phyloP scores from a whole-genome alignment of 1,140 invertebrate genomes.

The Zaprionus ornatus region DNA sequence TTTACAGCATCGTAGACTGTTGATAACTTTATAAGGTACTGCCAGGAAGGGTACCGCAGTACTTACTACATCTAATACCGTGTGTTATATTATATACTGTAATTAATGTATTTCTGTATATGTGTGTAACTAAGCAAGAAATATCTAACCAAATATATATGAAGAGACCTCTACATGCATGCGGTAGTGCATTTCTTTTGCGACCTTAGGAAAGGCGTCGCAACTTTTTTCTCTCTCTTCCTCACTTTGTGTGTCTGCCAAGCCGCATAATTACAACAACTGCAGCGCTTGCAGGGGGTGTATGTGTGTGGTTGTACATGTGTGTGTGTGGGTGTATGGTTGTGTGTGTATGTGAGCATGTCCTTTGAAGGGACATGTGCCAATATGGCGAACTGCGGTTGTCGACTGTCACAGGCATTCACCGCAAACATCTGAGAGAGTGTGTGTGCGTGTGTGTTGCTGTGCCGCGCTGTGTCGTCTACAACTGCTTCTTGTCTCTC shows the following conservation, averaged over 20 bases:
- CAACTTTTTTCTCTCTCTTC: conserved; percentile 22
- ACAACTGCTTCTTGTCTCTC: conserved; percentile 21
- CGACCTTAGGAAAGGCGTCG: not conserved
- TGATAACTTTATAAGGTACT: not conserved
- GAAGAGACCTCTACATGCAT: too few species aligned
- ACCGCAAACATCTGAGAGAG: conserved; percentile 5
- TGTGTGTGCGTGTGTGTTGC: conserved; percentile 22
- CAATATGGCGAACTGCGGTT: conserved; percentile 76
- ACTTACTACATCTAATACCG: not conserved
- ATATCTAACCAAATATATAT: too few species aligned
- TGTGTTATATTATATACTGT: not conserved
- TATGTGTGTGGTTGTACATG: not conserved
- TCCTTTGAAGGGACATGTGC: conserved; percentile 72
- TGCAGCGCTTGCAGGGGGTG: conserved; percentile 8
- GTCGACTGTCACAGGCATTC: conserved; percentile 37
- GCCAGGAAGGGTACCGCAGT: not conserved
- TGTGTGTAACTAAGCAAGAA: too few species aligned
- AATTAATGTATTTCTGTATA: too few species aligned
- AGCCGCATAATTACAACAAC: conserved; percentile 75
- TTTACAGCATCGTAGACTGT: not conserved
- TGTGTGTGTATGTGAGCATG: not conserved
- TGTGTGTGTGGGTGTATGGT: not conserved
- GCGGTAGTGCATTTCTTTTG: not conserved
- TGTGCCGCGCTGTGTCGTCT: conserved; percentile 46
- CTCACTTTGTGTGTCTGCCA: conserved; percentile 35